Evolutionary conservation across 2,113 vertebrate genomes (phyloP), one percentile per base, ranked within the genome.

Genomic region (Brachyhypopomus gauderio): DNA sequence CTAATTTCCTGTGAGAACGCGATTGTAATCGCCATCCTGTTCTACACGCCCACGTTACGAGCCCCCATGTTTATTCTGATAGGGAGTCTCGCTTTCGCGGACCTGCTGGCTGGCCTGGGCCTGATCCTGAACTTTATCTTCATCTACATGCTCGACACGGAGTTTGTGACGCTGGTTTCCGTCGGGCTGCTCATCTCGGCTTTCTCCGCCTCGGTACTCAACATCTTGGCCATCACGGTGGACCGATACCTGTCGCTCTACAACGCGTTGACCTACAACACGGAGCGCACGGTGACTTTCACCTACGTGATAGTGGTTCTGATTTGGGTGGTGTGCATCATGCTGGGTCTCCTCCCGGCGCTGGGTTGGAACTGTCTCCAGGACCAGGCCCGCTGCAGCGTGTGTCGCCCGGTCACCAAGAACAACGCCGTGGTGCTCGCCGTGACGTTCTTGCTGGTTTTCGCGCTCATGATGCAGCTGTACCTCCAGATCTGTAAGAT

Each of bases 401-500:
- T 96, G 52, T 94, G 95, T 81, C 87, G 93, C 12, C 96, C 96
- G 0, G 93, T 98, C 87, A 96, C 96, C 89, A 95, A 94, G 86
- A 93, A 91, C 93, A 94, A 98, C 88, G 96, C 96, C 0, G 94
- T 96, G 34, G 94, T 92, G 27, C 89, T 98, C 66, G 94, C 96
- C 9, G 94, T 95, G 80, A 90, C 94, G 80, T 96, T 96, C 89
- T 92, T 98, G 63, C 92, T 97, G 3, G 94, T 98, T 76, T 96
- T 97, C 56, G 95, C 94, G 27, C 89, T 96, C 59, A 96, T 98
- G 93, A 93, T 95, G 94, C 96, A 97, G 92, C 95, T 98, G 25
- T 96, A 98, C 92, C 92, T 96, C 82, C 96, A 96, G 85, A 98
- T 98, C 90, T 97, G 96, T 92, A 93, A 92, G 85, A 95, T 98